Evolutionary conservation across 2,113 vertebrate genomes (phyloP).

Genomic region (Marmota flaviventris): DNA sequence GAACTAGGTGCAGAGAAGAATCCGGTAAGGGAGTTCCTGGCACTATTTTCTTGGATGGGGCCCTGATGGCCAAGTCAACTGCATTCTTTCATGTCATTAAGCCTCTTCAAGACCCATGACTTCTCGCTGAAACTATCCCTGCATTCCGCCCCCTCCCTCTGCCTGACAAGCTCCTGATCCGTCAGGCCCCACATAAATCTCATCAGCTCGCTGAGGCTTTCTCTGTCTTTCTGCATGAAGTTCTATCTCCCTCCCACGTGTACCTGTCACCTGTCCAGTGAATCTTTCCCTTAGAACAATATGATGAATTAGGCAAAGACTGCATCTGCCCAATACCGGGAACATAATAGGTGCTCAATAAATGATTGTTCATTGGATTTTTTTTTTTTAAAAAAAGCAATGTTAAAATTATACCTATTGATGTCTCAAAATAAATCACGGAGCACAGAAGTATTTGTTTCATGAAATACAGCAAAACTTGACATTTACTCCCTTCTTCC

Average conservation of each 20-base stretch:
- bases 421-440: not conserved
- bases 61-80: not conserved
- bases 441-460: not conserved
- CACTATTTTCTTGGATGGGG: not conserved
- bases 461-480: not conserved
- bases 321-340: not conserved
- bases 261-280: fast-evolving
- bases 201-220: not conserved
- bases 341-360: not conserved
- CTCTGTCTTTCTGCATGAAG: not conserved
- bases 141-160: too few relatives aligned
- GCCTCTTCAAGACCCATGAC: not conserved
- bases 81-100: not conserved
- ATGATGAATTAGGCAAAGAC: not conserved
- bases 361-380: not conserved
- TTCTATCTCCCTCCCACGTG: fast-evolving
- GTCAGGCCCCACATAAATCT: not conserved
- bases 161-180: not conserved
- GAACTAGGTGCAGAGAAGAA: not conserved
- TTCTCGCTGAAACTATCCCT: not conserved
- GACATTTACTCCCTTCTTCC: not conserved
- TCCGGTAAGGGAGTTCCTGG: not conserved
- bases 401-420: not conserved
- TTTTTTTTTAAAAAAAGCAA: not conserved
- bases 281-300: not conserved